phyloP scores from a whole-genome alignment of 2,797 vertebrate species.

The Prunella strophiata region DNA sequence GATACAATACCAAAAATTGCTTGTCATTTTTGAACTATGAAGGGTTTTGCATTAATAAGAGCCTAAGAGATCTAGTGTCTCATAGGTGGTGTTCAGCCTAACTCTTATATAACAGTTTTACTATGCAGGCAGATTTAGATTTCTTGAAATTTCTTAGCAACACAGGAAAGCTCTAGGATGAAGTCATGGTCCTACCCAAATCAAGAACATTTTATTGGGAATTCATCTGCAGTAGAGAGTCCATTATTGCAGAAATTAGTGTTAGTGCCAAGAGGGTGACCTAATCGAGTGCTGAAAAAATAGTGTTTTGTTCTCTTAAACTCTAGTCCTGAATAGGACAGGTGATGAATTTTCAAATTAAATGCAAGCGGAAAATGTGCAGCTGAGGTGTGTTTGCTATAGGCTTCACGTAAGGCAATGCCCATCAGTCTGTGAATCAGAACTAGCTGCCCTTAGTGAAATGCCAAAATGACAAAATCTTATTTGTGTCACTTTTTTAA shows the following conservation, averaged over 20 bases:
- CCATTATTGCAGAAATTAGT: neutral
- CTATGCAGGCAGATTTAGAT: neutral
- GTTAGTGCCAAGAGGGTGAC: neutral
- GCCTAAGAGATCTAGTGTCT: accelerated
- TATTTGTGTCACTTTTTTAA: neutral
- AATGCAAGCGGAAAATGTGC: neutral
- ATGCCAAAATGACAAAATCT: neutral
- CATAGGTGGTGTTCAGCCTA: neutral
- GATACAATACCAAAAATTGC: neutral
- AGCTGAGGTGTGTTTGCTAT: neutral
- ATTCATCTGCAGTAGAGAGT: neutral
- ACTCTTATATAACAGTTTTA: neutral
- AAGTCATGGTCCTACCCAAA: neutral
- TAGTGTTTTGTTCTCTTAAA: neutral
- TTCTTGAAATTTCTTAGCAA: neutral
- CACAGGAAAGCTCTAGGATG: neutral
- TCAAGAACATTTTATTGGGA: neutral
- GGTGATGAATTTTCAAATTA: neutral
- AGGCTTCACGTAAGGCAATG: neutral
- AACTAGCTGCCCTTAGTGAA: neutral
- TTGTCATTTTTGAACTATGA: neutral
- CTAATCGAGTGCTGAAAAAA: neutral
- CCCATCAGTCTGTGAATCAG: neutral
- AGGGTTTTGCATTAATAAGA: neutral
- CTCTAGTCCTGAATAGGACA: neutral